These are phyloP conservation scores for Anguilla pacifica DNA, from an alignment of 2,797 vertebrate species.

Conservation along the genomic window DNA sequence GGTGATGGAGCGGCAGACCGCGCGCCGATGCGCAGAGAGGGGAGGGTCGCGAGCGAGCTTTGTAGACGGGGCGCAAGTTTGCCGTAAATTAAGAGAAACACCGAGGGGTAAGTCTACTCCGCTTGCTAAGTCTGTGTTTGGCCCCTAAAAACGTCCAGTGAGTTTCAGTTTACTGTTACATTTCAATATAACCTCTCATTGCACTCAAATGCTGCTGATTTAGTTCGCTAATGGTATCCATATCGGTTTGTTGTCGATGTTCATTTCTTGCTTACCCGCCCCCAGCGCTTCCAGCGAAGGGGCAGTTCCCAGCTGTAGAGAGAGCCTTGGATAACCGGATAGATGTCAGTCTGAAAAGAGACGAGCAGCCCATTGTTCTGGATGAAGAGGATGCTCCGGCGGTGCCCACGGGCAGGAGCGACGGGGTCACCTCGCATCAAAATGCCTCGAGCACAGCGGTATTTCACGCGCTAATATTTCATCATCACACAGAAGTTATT, in stretches of 20 bases:
- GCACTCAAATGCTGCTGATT: not conserved
- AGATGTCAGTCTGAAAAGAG: not conserved
- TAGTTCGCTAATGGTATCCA: not conserved
- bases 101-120: not conserved
- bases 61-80: not conserved
- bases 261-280: not conserved
- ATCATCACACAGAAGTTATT: not conserved
- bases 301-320: not conserved
- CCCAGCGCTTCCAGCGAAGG: not conserved
- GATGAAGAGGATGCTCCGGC: not conserved
- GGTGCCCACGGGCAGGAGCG: not conserved
- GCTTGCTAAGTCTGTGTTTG: not conserved
- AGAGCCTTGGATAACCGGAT: not conserved
- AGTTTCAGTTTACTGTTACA: not conserved
- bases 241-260: not conserved
- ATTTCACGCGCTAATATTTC: not conserved
- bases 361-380: not conserved
- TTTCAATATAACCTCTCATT: not conserved
- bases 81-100: not conserved
- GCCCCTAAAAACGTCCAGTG: not conserved
- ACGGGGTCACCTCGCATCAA: not conserved
- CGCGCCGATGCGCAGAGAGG: slow-evolving; percentile 7
- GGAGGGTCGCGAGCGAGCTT: not conserved
- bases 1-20: slow-evolving; percentile 23
- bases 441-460: not conserved